Evolutionary conservation across 2,113 vertebrate species (phyloP).

Genomic region (Phycodurus eques): DNA sequence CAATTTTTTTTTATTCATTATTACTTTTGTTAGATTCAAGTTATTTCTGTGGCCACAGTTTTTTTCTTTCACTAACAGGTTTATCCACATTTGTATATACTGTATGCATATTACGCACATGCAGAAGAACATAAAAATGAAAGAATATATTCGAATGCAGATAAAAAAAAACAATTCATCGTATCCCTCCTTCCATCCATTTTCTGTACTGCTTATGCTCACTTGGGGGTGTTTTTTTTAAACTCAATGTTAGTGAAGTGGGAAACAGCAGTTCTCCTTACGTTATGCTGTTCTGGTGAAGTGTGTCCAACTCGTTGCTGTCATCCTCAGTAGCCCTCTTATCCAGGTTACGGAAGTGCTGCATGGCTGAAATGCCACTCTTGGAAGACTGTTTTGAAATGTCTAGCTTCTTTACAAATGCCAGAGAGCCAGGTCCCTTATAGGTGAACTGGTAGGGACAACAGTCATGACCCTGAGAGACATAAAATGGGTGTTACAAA

Average conservation of each 20-base stretch:
- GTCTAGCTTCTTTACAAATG: constrained; percentile 73
- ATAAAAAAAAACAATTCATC: no score
- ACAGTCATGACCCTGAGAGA: constrained; percentile 74
- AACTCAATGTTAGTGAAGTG: not conserved
- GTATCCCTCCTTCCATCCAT: no score
- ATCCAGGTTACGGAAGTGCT: constrained; percentile 79
- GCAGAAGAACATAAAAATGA: no score
- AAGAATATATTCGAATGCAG: not conserved
- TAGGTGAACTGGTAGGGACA: constrained; percentile 75
- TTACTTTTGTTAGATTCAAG: no score
- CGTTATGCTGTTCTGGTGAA: constrained; percentile 75
- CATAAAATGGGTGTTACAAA: not conserved
- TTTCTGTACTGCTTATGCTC: no score
- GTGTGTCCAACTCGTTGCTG: constrained; percentile 53
- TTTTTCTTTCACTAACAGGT: no score
- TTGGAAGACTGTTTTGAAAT: constrained; percentile 70
- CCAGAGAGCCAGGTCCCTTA: constrained; percentile 57
- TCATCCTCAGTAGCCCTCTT: constrained; percentile 74
- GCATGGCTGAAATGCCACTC: constrained; percentile 72
- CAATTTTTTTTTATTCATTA: no score
- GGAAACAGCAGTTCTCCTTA: constrained; percentile 20
- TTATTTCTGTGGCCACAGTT: no score
- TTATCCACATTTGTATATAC: no score
- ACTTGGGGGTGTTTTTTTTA: not conserved
- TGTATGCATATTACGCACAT: no score